Evolutionary conservation across 2,113 vertebrate species (phyloP).

Genomic region (Ptychochromis oligacanthus): DNA sequence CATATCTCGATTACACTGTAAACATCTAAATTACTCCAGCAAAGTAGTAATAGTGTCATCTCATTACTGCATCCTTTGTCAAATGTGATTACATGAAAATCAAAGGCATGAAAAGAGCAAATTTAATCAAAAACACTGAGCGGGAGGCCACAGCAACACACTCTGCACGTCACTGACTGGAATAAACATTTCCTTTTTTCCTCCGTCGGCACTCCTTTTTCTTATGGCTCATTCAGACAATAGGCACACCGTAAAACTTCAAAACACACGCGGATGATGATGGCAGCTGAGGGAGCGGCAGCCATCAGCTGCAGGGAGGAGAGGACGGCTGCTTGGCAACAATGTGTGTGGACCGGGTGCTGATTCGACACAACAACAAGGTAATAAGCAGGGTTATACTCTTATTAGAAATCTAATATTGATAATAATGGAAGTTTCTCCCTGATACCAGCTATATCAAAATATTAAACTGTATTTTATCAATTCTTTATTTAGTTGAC

Average conservation of each 20-base stretch:
- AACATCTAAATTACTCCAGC: slow-evolving; percentile 52
- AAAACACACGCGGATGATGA: not conserved
- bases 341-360: no score
- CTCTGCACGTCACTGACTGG: slow-evolving; percentile 46
- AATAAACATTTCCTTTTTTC: slow-evolving; percentile 39
- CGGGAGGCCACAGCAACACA: slow-evolving; percentile 19
- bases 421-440: not conserved
- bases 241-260: slow-evolving; percentile 43
- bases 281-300: slow-evolving; percentile 12
- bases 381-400: not conserved
- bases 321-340: not conserved
- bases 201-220: slow-evolving; percentile 6
- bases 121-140: slow-evolving; percentile 57
- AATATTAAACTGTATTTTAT: slow-evolving; percentile 17
- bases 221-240: slow-evolving; percentile 46
- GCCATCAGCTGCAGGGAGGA: slow-evolving; percentile 9
- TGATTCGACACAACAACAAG: not conserved
- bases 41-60: slow-evolving; percentile 44
- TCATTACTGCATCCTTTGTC: slow-evolving; percentile 57
- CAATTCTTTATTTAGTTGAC: not conserved
- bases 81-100: slow-evolving; percentile 57
- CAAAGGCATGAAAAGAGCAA: slow-evolving; percentile 60
- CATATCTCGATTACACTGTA: slow-evolving; percentile 32
- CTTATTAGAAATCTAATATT: not conserved
- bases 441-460: not conserved